phyloP scores from a whole-genome alignment of 2,888 invertebrate genomes.

The Pachycephus smyrnensis region DNA sequence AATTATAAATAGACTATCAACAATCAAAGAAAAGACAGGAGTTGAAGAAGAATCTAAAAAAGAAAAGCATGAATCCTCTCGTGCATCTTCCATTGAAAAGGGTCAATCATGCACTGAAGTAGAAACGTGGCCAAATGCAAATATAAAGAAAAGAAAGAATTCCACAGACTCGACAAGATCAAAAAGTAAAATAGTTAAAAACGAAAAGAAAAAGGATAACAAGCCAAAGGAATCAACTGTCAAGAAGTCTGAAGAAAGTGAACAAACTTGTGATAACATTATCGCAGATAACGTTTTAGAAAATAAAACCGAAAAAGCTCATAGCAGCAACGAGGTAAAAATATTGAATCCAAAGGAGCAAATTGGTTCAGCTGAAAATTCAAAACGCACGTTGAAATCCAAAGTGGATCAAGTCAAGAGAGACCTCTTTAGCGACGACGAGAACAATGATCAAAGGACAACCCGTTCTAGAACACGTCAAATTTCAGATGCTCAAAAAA shows the following conservation, averaged over 20 bases:
- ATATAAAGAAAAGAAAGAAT: background rate
- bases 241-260: background rate
- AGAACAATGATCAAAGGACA: conserved; percentile 48
- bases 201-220: conserved; percentile 1
- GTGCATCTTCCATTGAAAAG: background rate
- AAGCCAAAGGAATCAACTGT: background rate
- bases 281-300: background rate
- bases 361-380: conserved; percentile 12
- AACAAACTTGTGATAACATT: background rate
- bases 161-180: background rate
- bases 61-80: background rate
- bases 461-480: conserved; percentile 48
- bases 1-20: background rate
- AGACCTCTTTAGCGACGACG: conserved; percentile 60
- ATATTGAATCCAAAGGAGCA: background rate
- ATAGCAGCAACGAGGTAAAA: background rate
- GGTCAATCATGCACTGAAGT: background rate
- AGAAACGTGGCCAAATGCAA: background rate
- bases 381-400: conserved; percentile 33
- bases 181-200: background rate
- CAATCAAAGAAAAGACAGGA: background rate
- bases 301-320: background rate
- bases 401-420: conserved; percentile 60
- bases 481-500: conserved; percentile 30
- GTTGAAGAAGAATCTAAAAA: background rate